Conservation (phyloP, 2,888 invertebrate species). For the Eremobia ochroleuca region DNA sequence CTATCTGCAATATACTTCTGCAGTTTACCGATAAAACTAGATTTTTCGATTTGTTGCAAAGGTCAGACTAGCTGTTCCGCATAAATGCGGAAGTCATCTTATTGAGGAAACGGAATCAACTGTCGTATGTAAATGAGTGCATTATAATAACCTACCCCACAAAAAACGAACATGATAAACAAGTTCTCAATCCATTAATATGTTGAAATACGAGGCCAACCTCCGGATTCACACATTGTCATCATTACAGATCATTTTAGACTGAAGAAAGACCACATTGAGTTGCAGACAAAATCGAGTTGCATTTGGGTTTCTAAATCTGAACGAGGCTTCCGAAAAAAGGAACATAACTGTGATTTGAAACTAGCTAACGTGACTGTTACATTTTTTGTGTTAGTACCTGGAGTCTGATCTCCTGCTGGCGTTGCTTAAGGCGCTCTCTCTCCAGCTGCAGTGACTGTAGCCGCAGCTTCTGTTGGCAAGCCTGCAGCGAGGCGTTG, state of each 20-base stretch:
- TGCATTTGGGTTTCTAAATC: not conserved
- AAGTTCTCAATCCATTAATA: slow-evolving; percentile 7
- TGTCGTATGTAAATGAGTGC: slow-evolving; percentile 40
- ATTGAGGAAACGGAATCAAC: slow-evolving; percentile 44
- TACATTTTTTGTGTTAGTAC: slow-evolving; percentile 81
- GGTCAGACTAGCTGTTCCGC: slow-evolving; percentile 46
- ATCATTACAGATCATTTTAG: not conserved
- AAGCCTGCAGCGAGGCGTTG: slow-evolving; percentile 92
- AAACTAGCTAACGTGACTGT: not conserved
- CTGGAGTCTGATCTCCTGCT: slow-evolving; percentile 97
- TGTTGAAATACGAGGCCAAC: slow-evolving; percentile 6
- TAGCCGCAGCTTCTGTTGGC: slow-evolving; percentile 94
- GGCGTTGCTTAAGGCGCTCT: slow-evolving; percentile 96
- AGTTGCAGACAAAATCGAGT: not conserved
- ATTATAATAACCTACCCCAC: slow-evolving; percentile 22
- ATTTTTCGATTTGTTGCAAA: slow-evolving; percentile 24
- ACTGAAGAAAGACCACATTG: not conserved
- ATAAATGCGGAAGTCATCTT: slow-evolving; percentile 43
- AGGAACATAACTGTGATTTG: not conserved
- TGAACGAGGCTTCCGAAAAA: not conserved
- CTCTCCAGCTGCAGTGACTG: slow-evolving; percentile 97
- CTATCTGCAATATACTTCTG: not conserved
- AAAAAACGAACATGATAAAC: slow-evolving; percentile 30
- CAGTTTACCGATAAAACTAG: not conserved
- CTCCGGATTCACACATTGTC: not conserved